Evolutionary conservation across 2,113 vertebrate genomes (phyloP).

Genomic region (Rana temporaria): DNA sequence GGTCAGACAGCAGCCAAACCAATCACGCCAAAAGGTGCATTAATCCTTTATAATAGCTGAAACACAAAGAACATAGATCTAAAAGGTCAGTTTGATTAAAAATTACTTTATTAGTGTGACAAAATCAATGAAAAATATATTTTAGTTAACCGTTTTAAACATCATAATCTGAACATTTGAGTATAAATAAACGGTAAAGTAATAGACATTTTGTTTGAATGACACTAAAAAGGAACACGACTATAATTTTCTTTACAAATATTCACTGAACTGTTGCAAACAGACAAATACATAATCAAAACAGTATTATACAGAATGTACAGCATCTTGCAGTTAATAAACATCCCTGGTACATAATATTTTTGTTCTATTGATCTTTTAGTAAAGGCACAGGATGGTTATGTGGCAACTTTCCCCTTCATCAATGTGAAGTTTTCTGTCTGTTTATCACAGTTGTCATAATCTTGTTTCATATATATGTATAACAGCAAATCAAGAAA

Average conservation of each 20-base stretch:
- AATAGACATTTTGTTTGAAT: constrained; percentile 29
- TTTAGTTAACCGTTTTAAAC: constrained; percentile 48
- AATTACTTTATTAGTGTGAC: constrained; percentile 57
- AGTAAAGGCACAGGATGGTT: constrained; percentile 93
- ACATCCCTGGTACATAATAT: constrained; percentile 77
- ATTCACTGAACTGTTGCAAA: constrained; percentile 70
- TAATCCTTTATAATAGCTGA: too few species aligned
- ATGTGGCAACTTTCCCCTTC: constrained; percentile 57
- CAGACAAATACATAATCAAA: constrained; percentile 64
- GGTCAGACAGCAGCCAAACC: too few species aligned
- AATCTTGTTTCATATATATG: constrained; percentile 17
- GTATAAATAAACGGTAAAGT: constrained; percentile 50
- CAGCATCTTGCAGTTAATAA: constrained; percentile 75
- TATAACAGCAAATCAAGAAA: constrained; percentile 53
- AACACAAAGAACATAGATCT: neutral
- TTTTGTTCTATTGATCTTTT: constrained; percentile 79
- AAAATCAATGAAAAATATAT: constrained; percentile 59
- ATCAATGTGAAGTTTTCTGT: constrained; percentile 9
- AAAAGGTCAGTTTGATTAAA: constrained; percentile 38
- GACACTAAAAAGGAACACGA: constrained; percentile 49
- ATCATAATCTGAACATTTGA: constrained; percentile 47
- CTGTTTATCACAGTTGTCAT: constrained; percentile 55
- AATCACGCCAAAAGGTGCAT: too few species aligned
- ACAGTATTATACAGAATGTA: constrained; percentile 76
- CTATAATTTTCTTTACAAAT: constrained; percentile 55